Base-by-base conservation (phyloP, 2,113 vertebrate genomes). In the Zosterops borbonicus region DNA sequence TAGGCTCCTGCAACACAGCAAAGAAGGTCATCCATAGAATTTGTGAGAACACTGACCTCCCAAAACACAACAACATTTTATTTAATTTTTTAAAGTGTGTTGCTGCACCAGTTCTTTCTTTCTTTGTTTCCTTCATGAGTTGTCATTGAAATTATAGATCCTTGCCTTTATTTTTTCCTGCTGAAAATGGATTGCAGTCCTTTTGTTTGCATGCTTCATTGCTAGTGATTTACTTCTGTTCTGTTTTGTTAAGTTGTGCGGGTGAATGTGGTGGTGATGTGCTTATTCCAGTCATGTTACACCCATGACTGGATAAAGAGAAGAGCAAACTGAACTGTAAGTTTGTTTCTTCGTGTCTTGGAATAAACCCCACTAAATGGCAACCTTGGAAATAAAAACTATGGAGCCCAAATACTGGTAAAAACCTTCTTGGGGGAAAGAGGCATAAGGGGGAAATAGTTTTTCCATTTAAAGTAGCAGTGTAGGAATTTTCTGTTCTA, bases 181-280 rank as follows among this genome's bases (percentile, higher is more conserved):
- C 89, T 91, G 71, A 62, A 96, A 95, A 95, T 92, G 64, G 24
- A 91, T 91, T 89, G 53, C 83, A 23, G 22, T 96, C 71, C 33
- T 87, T 79, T 91, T 87, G 63, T 88, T 92, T 97, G 97, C 97
- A 97, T 97, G 97, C 90, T 96, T 97, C 78, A 53, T 94, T 97
- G 88, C 89, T 94, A 81, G 63, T 97, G 80, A 82, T 95, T 83
- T 87, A 55, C n/a, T 91, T 94, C 53, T 87, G 35, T 88, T 95
- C 90, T 74, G 78, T 94, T 96, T 86, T 76, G 78, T 97, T 89
- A 90, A 96, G 69, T 97, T 89, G 67, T 96, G 87, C 71, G 95
- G 68, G 93, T 87, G 76, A 83, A 93, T 93, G 93, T 96, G 95
- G 83, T 95, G 52, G 92, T 85, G 47, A 39, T 95, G 92, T 11